Conservation (phyloP, 2,797 vertebrate genomes). For the Anguilla marmorata region DNA sequence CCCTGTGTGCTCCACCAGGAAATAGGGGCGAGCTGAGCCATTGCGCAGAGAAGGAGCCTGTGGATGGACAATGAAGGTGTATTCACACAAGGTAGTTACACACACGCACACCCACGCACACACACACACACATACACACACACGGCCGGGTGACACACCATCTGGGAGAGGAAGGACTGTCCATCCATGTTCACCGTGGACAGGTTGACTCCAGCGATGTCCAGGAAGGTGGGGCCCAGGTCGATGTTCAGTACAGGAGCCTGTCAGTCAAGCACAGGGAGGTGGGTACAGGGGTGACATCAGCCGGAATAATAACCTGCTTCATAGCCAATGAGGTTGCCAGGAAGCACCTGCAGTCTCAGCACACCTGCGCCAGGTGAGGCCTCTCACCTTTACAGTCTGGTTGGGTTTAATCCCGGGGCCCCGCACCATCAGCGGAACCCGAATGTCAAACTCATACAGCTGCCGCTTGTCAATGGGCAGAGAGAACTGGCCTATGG, state of each 20-base stretch:
- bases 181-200: slow-evolving; percentile 68
- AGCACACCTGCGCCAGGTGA: not conserved
- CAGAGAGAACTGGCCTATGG: slow-evolving; percentile 78
- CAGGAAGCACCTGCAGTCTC: not conserved
- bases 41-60: slow-evolving; percentile 71
- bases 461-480: slow-evolving; percentile 80
- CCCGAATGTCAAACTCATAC: slow-evolving; percentile 77
- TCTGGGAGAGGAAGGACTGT: slow-evolving; percentile 74
- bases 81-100: not conserved
- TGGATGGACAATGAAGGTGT: not conserved
- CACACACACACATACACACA: not conserved
- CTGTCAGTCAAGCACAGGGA: slow-evolving; percentile 48
- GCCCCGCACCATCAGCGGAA: slow-evolving; percentile 76
- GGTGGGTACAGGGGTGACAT: not conserved
- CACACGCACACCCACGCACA: not conserved
- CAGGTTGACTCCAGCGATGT: slow-evolving; percentile 73
- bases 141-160: slow-evolving; percentile 60
- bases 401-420: slow-evolving; percentile 74
- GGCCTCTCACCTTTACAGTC: slow-evolving; percentile 61
- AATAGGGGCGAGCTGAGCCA: slow-evolving; percentile 61
- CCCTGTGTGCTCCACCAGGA: slow-evolving; percentile 75
- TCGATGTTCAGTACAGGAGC: slow-evolving; percentile 76
- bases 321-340: not conserved
- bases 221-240: slow-evolving; percentile 73
- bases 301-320: not conserved